A percentile compares a stretch with the other conserved stretches of the same genome.
These are phyloP conservation scores for Parus major DNA, from an alignment of 2,113 vertebrate species.

Conservation along the genomic window DNA sequence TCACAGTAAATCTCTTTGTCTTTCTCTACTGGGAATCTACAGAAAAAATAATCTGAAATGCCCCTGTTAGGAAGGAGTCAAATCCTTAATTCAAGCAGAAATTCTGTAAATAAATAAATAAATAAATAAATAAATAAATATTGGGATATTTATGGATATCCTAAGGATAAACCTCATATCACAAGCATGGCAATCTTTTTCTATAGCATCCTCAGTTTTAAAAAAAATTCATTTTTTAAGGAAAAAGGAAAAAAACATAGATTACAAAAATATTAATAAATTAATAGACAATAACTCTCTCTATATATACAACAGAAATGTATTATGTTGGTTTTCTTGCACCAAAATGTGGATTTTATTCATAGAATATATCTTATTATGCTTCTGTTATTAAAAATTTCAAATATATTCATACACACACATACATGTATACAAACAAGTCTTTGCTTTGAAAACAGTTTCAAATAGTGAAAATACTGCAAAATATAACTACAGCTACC, in stretches of 20 bases:
- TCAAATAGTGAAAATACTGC: background rate
- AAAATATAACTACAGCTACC: background rate
- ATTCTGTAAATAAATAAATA: background rate
- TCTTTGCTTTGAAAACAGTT: background rate
- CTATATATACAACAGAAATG: background rate
- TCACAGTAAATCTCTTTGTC: background rate
- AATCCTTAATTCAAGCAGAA: background rate
- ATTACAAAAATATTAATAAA: background rate
- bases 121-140: background rate
- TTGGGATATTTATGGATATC: background rate
- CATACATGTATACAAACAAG: accelerated
- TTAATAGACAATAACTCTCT: background rate
- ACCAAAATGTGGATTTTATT: background rate
- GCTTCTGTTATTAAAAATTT: background rate
- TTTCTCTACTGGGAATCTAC: background rate
- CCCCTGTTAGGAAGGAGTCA: background rate
- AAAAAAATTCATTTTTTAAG: background rate
- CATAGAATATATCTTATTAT: background rate
- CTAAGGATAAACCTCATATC: background rate
- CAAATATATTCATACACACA: background rate
- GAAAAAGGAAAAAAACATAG: background rate
- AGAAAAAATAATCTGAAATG: background rate
- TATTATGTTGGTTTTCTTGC: background rate
- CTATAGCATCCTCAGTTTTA: background rate
- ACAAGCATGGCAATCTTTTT: background rate